Percentiles rank a stretch among this genome's conserved stretches.
phyloP scores from a whole-genome alignment of 2,113 vertebrate species.

The Bettongia penicillata region DNA sequence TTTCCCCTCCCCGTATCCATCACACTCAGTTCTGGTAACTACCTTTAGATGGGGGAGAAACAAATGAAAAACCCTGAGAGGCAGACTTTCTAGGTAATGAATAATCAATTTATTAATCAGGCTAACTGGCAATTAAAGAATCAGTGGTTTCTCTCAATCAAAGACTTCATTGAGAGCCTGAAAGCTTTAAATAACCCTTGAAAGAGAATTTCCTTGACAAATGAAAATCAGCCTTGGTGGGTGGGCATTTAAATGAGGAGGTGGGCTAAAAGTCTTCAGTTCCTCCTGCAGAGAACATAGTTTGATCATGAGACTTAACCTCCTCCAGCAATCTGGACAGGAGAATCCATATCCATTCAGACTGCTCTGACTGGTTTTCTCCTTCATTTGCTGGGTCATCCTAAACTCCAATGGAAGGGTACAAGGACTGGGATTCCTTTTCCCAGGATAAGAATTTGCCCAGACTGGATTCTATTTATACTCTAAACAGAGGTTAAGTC shows the following conservation, averaged over 20 bases:
- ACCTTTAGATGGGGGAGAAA: background rate
- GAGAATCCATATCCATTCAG: background rate
- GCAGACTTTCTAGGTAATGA: too few species aligned
- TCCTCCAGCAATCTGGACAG: background rate
- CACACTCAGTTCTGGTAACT: background rate
- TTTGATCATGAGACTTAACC: background rate
- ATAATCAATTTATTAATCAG: background rate
- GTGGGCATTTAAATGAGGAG: background rate
- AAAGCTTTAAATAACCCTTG: background rate
- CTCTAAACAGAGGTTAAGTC: background rate
- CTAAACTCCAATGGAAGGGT: background rate
- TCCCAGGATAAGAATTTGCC: too few species aligned
- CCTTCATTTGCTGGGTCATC: too few species aligned
- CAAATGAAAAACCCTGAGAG: background rate
- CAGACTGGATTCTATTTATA: background rate
- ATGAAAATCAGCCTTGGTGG: background rate
- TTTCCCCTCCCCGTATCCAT: background rate
- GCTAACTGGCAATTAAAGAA: background rate
- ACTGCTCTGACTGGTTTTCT: background rate
- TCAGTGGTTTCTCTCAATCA: background rate
- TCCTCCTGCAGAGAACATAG: background rate
- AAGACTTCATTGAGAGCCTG: background rate
- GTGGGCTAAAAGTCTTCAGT: background rate
- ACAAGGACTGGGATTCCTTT: background rate
- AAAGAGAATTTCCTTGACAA: background rate